Evolutionary conservation across 2,797 vertebrate genomes (phyloP).

Genomic region (Smutsia temminckii): DNA sequence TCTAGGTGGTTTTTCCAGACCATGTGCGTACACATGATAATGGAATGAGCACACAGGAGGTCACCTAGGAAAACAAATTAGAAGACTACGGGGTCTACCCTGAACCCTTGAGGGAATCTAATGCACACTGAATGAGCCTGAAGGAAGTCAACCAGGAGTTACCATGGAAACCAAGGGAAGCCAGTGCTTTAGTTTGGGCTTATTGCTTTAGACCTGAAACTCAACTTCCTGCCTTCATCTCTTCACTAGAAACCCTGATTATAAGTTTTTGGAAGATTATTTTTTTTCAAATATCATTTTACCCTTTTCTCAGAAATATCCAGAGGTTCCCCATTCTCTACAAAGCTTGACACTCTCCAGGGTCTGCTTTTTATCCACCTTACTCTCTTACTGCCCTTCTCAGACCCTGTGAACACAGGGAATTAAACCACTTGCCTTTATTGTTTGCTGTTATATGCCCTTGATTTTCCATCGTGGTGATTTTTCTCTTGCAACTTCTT

Average conservation of each 20-base stretch:
- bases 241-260: background rate
- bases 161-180: background rate
- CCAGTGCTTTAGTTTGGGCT: background rate
- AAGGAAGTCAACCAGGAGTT: background rate
- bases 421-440: background rate
- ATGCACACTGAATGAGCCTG: accelerated
- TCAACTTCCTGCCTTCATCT: background rate
- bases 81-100: background rate
- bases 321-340: background rate
- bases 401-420: background rate
- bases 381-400: background rate
- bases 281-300: background rate
- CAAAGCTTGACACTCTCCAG: background rate
- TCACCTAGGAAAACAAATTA: background rate
- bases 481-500: background rate
- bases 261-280: background rate
- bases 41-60: background rate
- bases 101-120: background rate
- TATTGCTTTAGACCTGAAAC: background rate
- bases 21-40: background rate
- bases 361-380: background rate
- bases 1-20: background rate
- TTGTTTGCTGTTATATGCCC: background rate
- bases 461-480: background rate
- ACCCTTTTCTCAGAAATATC: background rate